phyloP scores from a whole-genome alignment of 2,113 vertebrate species.

The Psephotus haematonotus region DNA sequence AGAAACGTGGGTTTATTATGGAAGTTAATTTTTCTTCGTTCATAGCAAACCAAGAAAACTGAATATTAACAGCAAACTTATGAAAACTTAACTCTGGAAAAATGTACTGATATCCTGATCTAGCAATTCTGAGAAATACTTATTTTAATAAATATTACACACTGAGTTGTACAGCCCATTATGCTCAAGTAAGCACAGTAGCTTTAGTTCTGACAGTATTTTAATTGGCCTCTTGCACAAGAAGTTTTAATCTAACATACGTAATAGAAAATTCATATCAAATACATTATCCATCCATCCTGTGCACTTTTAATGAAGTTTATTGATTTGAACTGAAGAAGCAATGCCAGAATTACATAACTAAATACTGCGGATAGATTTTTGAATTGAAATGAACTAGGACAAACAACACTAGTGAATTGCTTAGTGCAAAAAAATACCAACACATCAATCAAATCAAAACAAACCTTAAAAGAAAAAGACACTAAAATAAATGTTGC shows the following conservation, averaged over 20 bases:
- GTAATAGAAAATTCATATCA: not conserved
- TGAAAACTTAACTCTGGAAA: not conserved
- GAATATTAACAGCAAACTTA: not conserved
- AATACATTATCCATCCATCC: not conserved
- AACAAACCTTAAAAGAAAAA: not conserved
- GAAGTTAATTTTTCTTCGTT: not conserved
- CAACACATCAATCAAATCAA: not conserved
- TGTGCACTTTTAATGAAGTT: not conserved
- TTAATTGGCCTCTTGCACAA: not conserved
- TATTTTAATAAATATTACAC: conserved; percentile 14
- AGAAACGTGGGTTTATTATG: not conserved
- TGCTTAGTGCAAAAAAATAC: not conserved
- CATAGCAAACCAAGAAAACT: not conserved
- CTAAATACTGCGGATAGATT: not conserved
- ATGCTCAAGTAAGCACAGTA: not conserved
- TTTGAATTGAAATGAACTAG: not conserved
- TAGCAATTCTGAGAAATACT: not conserved
- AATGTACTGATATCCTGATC: not conserved
- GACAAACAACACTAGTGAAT: not conserved
- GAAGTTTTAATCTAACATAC: not conserved
- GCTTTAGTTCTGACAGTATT: not conserved
- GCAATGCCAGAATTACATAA: not conserved
- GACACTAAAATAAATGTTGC: not conserved
- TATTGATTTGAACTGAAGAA: conserved; percentile 26
- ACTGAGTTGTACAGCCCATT: not conserved